A percentile compares a stretch with the other conserved stretches of the same genome.
Conservation (phyloP, 1,140 invertebrate species). For the Drosophila trapezifrons region DNA sequence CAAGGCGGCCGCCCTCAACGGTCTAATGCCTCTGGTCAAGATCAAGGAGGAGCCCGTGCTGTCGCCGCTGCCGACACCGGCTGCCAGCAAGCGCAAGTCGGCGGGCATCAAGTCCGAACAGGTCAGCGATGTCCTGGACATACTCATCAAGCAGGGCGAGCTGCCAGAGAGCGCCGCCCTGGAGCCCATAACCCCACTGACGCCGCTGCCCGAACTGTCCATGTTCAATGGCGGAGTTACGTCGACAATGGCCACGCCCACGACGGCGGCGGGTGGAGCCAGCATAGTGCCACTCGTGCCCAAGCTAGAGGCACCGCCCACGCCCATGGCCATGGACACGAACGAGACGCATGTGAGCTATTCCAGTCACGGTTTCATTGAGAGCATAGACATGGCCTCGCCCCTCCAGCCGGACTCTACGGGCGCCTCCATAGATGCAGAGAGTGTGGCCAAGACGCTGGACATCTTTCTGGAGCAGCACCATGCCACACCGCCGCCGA, state of each 20-base stretch:
- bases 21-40: slow-evolving; percentile 64
- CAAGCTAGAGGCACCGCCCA: slow-evolving; percentile 61
- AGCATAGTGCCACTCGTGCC: slow-evolving; percentile 67
- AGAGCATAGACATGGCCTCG: slow-evolving; percentile 80
- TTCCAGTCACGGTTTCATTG: slow-evolving; percentile 56
- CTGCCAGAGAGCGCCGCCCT: slow-evolving; percentile 93
- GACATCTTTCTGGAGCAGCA: slow-evolving; percentile 82
- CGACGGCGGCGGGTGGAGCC: slow-evolving; percentile 62
- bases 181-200: slow-evolving; percentile 89
- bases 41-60: slow-evolving; percentile 74
- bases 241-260: slow-evolving; percentile 10
- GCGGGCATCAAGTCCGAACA: slow-evolving; percentile 91
- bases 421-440: slow-evolving; percentile 52
- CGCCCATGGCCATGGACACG: slow-evolving; percentile 70
- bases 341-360: slow-evolving; percentile 43
- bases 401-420: slow-evolving; percentile 61
- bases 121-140: slow-evolving; percentile 97
- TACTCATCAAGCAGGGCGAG: slow-evolving; percentile 96
- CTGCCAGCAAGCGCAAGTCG: slow-evolving; percentile 81
- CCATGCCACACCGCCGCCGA: slow-evolving; percentile 69
- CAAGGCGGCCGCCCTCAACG: slow-evolving; percentile 66
- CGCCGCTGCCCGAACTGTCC: slow-evolving; percentile 63
- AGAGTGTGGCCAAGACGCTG: slow-evolving; percentile 76
- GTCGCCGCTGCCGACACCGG: slow-evolving; percentile 20
- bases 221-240: slow-evolving; percentile 45